These are phyloP conservation scores for Ceyx erithaca DNA, from an alignment of 2,797 vertebrate species.

Conservation along the genomic window DNA sequence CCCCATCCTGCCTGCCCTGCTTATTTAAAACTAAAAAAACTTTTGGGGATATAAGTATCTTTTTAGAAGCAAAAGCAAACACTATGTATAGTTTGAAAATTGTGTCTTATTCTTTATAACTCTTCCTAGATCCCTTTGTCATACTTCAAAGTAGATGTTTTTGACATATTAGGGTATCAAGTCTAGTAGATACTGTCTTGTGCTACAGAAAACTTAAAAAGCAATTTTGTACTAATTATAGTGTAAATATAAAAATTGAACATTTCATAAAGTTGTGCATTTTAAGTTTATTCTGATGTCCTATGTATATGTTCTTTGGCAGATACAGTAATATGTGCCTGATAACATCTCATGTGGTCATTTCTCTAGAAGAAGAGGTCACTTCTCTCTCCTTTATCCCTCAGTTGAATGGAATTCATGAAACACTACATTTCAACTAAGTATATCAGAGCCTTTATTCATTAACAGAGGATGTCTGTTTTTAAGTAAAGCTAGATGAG, in stretches of 20 bases:
- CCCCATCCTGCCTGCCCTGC: conserved; percentile 57
- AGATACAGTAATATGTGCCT: conserved; percentile 32
- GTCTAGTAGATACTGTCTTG: conserved; percentile 59
- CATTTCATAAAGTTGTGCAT: conserved; percentile 50
- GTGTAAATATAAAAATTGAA: conserved; percentile 63
- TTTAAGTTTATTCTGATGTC: conserved; percentile 42
- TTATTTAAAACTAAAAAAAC: conserved; percentile 60
- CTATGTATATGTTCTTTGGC: neutral
- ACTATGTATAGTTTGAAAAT: conserved; percentile 67
- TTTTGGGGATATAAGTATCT: conserved; percentile 59
- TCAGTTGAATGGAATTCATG: neutral
- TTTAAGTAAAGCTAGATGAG: neutral
- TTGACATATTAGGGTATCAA: conserved; percentile 30
- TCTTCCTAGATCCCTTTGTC: conserved; percentile 49
- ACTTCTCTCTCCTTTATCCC: neutral
- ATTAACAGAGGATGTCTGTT: neutral
- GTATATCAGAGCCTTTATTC: conserved; percentile 14
- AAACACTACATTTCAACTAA: neutral
- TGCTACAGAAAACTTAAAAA: conserved; percentile 60
- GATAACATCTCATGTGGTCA: neutral
- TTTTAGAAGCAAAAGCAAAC: conserved; percentile 60
- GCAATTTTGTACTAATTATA: conserved; percentile 67
- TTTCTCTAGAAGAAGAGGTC: neutral
- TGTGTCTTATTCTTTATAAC: conserved; percentile 66
- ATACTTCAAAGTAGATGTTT: conserved; percentile 47